Conservation (phyloP, 2,888 invertebrate species). For the Melinaea marsaeus region DNA sequence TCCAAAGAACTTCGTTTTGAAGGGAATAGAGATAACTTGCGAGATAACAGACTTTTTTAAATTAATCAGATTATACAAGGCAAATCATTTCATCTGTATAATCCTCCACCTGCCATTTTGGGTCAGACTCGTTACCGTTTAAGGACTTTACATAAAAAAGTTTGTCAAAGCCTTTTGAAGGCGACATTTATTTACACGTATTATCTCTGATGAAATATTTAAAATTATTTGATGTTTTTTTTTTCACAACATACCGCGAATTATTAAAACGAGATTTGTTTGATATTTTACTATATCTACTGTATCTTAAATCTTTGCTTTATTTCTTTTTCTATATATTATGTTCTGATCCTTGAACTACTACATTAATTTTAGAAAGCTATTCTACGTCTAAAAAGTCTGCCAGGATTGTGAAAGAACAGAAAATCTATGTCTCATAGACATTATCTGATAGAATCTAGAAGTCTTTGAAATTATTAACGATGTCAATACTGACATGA, state of each 20-base stretch:
- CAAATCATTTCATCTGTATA: slow-evolving; percentile 11
- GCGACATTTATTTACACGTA: not conserved
- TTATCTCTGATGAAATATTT: slow-evolving; percentile 2
- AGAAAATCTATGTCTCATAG: no score
- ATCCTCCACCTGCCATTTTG: slow-evolving; percentile 20
- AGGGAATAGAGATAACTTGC: not conserved
- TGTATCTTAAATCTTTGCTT: not conserved
- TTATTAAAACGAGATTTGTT: not conserved
- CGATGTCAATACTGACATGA: slow-evolving; percentile 13
- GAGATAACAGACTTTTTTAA: not conserved
- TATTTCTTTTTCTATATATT: no score
- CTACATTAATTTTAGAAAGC: no score
- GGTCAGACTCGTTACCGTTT: slow-evolving; percentile 16
- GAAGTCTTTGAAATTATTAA: no score
- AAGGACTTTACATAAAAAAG: slow-evolving; percentile 17
- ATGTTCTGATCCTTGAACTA: no score
- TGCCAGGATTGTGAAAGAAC: no score
- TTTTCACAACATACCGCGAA: no score
- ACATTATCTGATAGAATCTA: not conserved
- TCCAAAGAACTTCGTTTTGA: no score
- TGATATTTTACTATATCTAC: not conserved
- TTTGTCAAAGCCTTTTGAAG: slow-evolving; percentile 18
- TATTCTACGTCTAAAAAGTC: no score
- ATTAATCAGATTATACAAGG: slow-evolving; percentile 14
- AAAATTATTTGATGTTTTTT: not conserved